Evolutionary conservation across 2,797 vertebrate species (phyloP).

Genomic region (Epinephelus coioides): DNA sequence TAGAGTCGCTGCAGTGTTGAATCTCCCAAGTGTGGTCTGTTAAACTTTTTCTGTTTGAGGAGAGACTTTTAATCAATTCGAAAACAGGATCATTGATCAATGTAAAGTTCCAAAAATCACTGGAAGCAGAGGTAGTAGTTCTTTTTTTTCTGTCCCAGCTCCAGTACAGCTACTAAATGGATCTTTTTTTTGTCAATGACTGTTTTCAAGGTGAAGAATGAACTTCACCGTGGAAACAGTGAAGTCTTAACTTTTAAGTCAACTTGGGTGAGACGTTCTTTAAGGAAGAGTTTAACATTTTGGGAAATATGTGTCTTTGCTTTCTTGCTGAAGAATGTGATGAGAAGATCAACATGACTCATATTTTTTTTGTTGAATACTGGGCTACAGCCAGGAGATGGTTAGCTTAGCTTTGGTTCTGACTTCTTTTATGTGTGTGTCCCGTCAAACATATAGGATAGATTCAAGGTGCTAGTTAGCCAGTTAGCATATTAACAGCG

Average conservation of each 20-base stretch:
- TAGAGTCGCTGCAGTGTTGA: background rate
- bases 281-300: background rate
- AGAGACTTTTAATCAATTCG: background rate
- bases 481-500: too few species aligned
- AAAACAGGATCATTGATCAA: background rate
- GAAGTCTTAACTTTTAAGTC: background rate
- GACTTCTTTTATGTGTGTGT: too few species aligned
- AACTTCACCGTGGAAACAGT: too few species aligned
- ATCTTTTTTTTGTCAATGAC: background rate
- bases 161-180: background rate
- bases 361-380: background rate
- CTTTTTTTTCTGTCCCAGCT: background rate
- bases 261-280: background rate
- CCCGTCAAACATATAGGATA: too few species aligned
- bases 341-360: background rate
- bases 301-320: background rate
- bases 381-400: background rate
- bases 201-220: background rate
- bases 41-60: background rate
- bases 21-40: background rate
- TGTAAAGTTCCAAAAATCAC: background rate
- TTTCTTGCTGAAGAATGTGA: background rate
- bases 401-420: background rate
- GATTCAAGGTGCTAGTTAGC: too few species aligned
- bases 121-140: background rate